Evolutionary conservation across 2,797 vertebrate genomes (phyloP).

Genomic region (Pangasius djambal): DNA sequence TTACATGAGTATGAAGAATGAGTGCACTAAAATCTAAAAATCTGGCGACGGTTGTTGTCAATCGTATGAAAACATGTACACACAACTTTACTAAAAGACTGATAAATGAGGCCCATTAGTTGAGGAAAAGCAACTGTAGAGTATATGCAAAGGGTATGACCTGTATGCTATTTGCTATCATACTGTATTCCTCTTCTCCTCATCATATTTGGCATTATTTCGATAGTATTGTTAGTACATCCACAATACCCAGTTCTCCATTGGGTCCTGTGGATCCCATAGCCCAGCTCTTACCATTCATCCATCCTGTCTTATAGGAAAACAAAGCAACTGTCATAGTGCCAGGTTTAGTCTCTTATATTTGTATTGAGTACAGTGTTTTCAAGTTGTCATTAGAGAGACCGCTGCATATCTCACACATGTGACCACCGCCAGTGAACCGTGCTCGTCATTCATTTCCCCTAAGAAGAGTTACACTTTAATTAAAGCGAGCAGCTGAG

Average conservation of each 20-base stretch:
- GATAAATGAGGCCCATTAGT: neutral
- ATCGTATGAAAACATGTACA: neutral
- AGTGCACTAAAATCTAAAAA: rapidly evolving
- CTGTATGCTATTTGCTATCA: neutral
- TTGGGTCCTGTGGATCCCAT: neutral
- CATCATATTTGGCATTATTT: neutral
- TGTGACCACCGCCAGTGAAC: constrained; percentile 30
- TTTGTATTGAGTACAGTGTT: neutral
- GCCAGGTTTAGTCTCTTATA: neutral
- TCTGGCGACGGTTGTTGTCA: neutral
- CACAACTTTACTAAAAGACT: neutral
- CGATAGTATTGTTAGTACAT: neutral
- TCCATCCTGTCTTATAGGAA: neutral
- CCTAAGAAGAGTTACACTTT: constrained; percentile 44
- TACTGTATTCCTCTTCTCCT: neutral
- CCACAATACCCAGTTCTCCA: constrained; percentile 8
- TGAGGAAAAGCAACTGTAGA: too few relatives aligned
- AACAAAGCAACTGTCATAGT: neutral
- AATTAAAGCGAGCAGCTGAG: constrained; percentile 50
- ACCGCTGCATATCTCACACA: constrained; percentile 31
- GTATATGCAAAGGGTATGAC: neutral
- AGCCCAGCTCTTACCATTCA: neutral
- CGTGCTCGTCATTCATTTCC: constrained; percentile 31
- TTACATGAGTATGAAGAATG: neutral
- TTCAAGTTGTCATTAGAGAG: constrained; percentile 8